Base-by-base conservation (phyloP, 1,140 invertebrate genomes). In the Brachionus koreanus region DNA sequence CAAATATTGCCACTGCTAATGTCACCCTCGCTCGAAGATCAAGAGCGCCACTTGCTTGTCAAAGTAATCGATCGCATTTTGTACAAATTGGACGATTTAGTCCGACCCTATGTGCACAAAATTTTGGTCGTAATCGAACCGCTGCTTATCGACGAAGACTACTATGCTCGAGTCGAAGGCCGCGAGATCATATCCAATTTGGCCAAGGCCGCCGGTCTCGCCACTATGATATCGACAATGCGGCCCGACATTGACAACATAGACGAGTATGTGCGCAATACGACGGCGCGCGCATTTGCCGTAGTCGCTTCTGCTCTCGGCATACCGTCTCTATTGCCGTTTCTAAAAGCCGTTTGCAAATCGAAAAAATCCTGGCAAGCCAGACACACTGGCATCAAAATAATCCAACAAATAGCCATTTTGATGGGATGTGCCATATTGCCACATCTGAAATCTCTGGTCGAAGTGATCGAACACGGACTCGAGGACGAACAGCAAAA, bases 161-260 rank as follows among this genome's bases (percentile, higher is more conserved):
- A 99, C 87, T 99, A 99, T 89, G 97, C 98, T 49, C 93, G 98
- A 87, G 97, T 99, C 5, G 98, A 99, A 90, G 97, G 97, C 76
- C 91, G 98, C 87, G 98, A 99, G 89, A 99, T 99, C 83, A 99
- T 99, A 86, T 99, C 97, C 0, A 99, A 99, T 90, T 90, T 99
- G 85, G 97, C 98, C 0, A 99, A 99, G 90, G 98, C 98, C 19
- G 98, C 98, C n/a, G 98, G 98, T 83, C 90, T 99, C 33, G 98
- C 98, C 0, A 99, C 98, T 7, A 99, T 99, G 98, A 99, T 99
- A 85, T 99, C 97, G 0, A 99, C 97, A 0, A 99, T 99, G 98
- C 91, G 98, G 89, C 98, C 98, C 4, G 98, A 99, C 90, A 99
- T 99, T 86, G 98, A 99, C 87, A 99, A 99, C 87, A 98, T 99